A percentile compares a stretch with the other conserved stretches of the same genome.
These are phyloP conservation scores for Ernsta delagoae DNA, from an alignment of 2,888 invertebrate genomes.

Conservation along the genomic window DNA sequence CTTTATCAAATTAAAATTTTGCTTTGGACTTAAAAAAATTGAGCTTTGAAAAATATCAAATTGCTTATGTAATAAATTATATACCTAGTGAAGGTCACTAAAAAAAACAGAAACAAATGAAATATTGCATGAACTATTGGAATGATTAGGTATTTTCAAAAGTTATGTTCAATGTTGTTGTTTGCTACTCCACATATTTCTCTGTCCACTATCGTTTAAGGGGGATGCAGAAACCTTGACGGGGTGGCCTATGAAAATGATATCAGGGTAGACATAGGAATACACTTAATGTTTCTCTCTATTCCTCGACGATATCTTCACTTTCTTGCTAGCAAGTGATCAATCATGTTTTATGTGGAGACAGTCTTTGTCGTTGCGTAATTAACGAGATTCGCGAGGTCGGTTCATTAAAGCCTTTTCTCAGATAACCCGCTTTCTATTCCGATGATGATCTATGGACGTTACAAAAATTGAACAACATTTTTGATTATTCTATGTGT, in stretches of 20 bases:
- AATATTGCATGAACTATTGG: too few species aligned
- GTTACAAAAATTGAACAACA: background rate
- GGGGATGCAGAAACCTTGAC: conserved; percentile 70
- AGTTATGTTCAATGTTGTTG: background rate
- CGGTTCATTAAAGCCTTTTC: conserved; percentile 35
- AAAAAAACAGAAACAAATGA: too few species aligned
- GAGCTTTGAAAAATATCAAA: too few species aligned
- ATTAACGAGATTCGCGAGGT: conserved; percentile 55
- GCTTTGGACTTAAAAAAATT: too few species aligned
- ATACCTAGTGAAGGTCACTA: too few species aligned
- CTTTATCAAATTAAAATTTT: too few species aligned
- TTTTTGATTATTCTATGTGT: background rate
- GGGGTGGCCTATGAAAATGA: conserved; percentile 76
- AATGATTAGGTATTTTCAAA: too few species aligned
- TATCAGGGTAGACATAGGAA: conserved; percentile 78
- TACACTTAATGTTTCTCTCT: conserved; percentile 80
- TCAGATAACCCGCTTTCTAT: conserved; percentile 23
- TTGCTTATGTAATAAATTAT: too few species aligned
- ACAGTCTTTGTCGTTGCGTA: conserved; percentile 55
- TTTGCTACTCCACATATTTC: conserved; percentile 51
- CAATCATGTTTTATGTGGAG: conserved; percentile 72
- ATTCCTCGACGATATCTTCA: conserved; percentile 70
- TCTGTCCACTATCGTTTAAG: conserved; percentile 57
- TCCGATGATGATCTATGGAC: conserved; percentile 12
- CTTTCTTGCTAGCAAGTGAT: conserved; percentile 60